A percentile compares a stretch with the other conserved stretches of the same genome.
Evolutionary conservation across 2,113 vertebrate species (phyloP).

Genomic region (Callorhinus ursinus): DNA sequence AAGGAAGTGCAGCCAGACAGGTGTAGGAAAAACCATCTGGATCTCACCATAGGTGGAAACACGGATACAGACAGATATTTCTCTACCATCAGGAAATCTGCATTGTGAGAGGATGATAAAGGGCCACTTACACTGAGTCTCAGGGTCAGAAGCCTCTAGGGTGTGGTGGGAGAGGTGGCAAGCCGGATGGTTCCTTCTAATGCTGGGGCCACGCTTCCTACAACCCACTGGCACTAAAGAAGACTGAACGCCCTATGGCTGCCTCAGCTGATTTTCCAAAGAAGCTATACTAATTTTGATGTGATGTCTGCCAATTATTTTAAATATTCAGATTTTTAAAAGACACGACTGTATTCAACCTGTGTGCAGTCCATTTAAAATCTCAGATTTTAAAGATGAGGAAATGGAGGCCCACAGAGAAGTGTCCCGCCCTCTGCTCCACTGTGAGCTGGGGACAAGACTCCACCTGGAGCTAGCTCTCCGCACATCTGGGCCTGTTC

Average conservation of each 20-base stretch:
- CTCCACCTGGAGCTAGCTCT: neutral
- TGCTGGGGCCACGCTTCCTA: accelerated
- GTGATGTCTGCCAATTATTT: neutral
- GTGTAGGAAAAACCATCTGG: neutral
- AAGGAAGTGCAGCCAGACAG: neutral
- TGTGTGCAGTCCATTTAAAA: neutral
- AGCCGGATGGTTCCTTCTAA: accelerated
- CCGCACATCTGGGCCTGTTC: neutral
- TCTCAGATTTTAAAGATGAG: neutral
- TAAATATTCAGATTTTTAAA: neutral
- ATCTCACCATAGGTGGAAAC: neutral
- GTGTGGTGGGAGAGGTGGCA: neutral
- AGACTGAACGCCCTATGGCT: neutral
- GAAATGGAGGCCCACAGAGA: neutral
- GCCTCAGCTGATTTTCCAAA: neutral
- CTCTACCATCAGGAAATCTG: neutral
- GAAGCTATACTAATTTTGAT: neutral
- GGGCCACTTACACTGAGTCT: neutral
- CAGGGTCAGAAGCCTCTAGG: neutral
- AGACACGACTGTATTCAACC: neutral
- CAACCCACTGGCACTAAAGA: neutral
- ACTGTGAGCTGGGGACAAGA: neutral
- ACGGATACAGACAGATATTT: neutral
- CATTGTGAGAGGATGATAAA: neutral
- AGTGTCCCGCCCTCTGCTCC: neutral